A percentile compares a stretch with the other conserved stretches of the same genome.
Conservation (phyloP, 2,888 invertebrate species). For the Lypha dubia region DNA sequence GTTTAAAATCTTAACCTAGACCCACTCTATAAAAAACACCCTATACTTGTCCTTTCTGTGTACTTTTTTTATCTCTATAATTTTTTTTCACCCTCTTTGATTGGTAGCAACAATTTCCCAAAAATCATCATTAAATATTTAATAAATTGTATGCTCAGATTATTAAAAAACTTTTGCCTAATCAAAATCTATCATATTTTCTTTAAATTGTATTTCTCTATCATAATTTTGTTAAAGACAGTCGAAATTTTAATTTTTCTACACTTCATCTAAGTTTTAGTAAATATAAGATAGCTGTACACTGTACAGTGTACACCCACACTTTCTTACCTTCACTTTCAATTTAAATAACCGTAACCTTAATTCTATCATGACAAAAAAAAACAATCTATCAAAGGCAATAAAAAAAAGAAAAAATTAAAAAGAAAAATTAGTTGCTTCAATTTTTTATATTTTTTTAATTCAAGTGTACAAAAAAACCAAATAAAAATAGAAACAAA, state of each 20-base stretch:
- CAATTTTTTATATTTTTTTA: slow-evolving; percentile 3
- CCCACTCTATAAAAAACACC: too few relatives aligned
- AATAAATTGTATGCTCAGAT: too few relatives aligned
- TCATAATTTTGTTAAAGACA: neutral
- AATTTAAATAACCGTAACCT: slow-evolving; percentile 35
- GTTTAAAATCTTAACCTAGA: too few relatives aligned
- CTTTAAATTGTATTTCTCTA: neutral
- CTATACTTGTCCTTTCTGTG: too few relatives aligned
- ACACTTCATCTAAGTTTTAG: slow-evolving; percentile 17
- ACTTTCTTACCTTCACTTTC: slow-evolving; percentile 38
- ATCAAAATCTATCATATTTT: too few relatives aligned
- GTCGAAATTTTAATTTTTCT: neutral
- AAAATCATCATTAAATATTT: too few relatives aligned
- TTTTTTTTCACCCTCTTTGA: too few relatives aligned
- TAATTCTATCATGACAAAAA: slow-evolving; percentile 13
- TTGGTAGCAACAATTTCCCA: too few relatives aligned
- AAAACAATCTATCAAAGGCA: slow-evolving; percentile 6
- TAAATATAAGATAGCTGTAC: neutral
- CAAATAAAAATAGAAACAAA: neutral
- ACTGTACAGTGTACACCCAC: neutral
- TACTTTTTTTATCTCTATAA: too few relatives aligned
- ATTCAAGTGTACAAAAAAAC: neutral
- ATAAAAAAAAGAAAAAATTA: neutral
- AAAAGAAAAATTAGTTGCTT: slow-evolving; percentile 51
- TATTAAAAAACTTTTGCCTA: too few relatives aligned